A percentile compares a stretch with the other conserved stretches of the same genome.
phyloP scores from a whole-genome alignment of 2,888 invertebrate genomes.

The Caenorhabditis drosophilae region DNA sequence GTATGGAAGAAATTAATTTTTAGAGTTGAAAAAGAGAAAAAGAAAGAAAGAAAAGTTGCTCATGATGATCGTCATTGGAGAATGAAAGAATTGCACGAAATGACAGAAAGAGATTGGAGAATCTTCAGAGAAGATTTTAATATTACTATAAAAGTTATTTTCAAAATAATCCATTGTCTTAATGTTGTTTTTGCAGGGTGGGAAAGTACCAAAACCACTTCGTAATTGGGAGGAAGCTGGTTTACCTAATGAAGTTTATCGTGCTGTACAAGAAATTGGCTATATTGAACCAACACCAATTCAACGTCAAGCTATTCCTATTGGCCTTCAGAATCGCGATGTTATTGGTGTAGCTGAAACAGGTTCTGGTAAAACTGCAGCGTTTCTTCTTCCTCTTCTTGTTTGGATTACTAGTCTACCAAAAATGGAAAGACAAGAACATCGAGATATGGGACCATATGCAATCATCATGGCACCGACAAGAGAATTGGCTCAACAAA shows the following conservation, averaged over 20 bases:
- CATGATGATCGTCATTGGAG: conserved; percentile 99
- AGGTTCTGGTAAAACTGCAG: conserved; percentile 96
- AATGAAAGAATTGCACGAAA: conserved; percentile 86
- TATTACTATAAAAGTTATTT: conserved; percentile 84
- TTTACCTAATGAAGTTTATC: conserved; percentile 86
- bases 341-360: conserved; percentile 99
- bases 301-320: conserved; percentile 98
- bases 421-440: conserved; percentile 79
- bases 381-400: conserved; percentile 93
- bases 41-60: conserved; percentile 88
- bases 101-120: conserved; percentile 99
- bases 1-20: no score
- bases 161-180: neutral
- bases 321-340: conserved; percentile 80
- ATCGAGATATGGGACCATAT: conserved; percentile 80
- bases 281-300: conserved; percentile 91
- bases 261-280: conserved; percentile 81
- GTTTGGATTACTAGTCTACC: conserved; percentile 95
- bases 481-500: conserved; percentile 75
- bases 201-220: conserved; percentile 93
- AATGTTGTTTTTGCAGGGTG: conserved; percentile 70
- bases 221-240: conserved; percentile 92
- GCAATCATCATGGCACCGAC: conserved; percentile 98
- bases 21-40: conserved; percentile 49
- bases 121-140: conserved; percentile 99